These are phyloP conservation scores for Eledone cirrhosa DNA, from an alignment of 2,888 invertebrate species.

Conservation along the genomic window DNA sequence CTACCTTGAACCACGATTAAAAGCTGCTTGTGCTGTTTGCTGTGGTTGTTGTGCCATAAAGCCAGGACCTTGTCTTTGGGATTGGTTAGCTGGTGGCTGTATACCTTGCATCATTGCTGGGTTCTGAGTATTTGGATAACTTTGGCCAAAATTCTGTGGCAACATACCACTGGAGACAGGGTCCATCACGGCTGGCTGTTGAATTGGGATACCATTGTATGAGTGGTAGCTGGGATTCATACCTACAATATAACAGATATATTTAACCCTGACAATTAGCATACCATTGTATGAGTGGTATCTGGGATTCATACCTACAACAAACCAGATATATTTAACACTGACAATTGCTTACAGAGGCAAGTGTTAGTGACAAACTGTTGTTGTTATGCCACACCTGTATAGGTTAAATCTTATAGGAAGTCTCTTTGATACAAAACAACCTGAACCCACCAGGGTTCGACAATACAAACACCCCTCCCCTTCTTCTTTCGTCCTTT, in stretches of 20 bases:
- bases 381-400: too few species aligned
- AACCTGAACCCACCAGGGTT: too few species aligned
- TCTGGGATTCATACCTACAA: constrained; percentile 36
- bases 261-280: too few species aligned
- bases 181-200: constrained; percentile 47
- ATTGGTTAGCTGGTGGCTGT: constrained; percentile 44
- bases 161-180: constrained; percentile 50
- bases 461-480: too few species aligned
- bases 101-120: constrained; percentile 49
- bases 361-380: too few species aligned
- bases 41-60: constrained; percentile 37
- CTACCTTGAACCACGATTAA: constrained; percentile 47
- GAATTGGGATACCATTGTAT: constrained; percentile 46
- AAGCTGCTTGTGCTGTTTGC: constrained; percentile 43
- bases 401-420: too few species aligned
- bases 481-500: too few species aligned
- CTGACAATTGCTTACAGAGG: too few species aligned
- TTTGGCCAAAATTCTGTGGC: constrained; percentile 52
- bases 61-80: constrained; percentile 13
- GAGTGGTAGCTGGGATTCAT: constrained; percentile 41
- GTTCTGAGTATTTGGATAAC: constrained; percentile 48
- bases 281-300: constrained; percentile 46
- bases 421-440: too few species aligned
- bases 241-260: constrained; percentile 27
- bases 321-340: too few species aligned